Conservation (phyloP, 2,888 invertebrate species). For the Drosophila affinis region DNA sequence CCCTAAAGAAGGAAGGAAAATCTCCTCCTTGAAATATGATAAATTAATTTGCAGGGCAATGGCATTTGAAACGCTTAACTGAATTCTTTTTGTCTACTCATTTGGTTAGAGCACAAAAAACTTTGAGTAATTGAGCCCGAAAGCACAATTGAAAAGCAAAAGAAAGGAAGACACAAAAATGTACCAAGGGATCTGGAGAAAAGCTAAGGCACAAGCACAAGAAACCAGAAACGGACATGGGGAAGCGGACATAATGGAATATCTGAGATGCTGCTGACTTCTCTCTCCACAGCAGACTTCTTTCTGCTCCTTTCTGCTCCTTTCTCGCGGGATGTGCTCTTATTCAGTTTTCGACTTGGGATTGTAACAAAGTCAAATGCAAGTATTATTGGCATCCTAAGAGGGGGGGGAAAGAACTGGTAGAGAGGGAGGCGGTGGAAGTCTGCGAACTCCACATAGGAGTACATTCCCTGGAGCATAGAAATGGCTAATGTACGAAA, state of each 20-base stretch:
- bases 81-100: conserved; percentile 41
- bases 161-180: conserved; percentile 30
- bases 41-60: conserved; percentile 63
- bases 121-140: conserved; percentile 71
- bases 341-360: conserved; percentile 17
- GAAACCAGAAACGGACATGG: background rate
- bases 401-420: background rate
- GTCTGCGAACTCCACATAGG: conserved; percentile 36
- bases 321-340: background rate
- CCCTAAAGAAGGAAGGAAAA: background rate
- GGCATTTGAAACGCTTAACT: conserved; percentile 66
- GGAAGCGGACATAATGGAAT: conserved; percentile 42
- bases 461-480: conserved; percentile 31
- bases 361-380: conserved; percentile 64
- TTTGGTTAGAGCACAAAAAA: conserved; percentile 58
- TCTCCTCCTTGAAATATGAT: conserved; percentile 37
- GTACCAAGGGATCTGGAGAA: background rate
- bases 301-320: background rate
- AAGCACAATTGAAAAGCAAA: conserved; percentile 42
- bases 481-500: conserved; percentile 76
- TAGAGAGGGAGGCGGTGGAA: conserved; percentile 1
- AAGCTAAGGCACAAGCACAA: background rate
- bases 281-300: background rate
- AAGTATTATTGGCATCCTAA: conserved; percentile 74
- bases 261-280: conserved; percentile 51